Conservation (phyloP, 2,888 invertebrate species). For the Mystacides longicornis region DNA sequence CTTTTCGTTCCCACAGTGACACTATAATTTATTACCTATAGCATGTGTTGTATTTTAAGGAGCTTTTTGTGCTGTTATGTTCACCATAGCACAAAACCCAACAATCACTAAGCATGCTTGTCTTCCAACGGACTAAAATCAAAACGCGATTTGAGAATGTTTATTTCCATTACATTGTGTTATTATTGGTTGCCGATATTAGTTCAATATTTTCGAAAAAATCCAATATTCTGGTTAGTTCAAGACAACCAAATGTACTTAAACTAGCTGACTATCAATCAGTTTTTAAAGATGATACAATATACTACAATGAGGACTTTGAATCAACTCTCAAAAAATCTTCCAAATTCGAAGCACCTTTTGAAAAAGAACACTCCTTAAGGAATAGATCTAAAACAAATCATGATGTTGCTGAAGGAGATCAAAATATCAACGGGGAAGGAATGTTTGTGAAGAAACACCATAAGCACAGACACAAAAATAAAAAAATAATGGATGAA, state of each 20-base stretch:
- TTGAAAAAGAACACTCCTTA: constrained; percentile 2
- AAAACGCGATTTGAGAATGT: constrained; percentile 10
- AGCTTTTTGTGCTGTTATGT: no score
- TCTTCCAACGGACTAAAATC: constrained; percentile 12
- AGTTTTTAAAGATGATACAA: constrained; percentile 17
- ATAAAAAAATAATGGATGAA: constrained; percentile 15
- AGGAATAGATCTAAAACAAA: no score
- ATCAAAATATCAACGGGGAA: no score
- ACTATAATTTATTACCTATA: no score
- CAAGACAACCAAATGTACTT: background rate
- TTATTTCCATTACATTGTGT: background rate
- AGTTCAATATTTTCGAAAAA: background rate
- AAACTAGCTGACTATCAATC: constrained; percentile 14
- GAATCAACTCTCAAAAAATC: background rate
- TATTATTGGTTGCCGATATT: constrained; percentile 6
- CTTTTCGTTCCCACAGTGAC: no score
- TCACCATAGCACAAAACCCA: no score
- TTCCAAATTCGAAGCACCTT: constrained; percentile 8
- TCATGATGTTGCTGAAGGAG: no score
- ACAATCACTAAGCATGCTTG: constrained; percentile 11
- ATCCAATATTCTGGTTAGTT: background rate
- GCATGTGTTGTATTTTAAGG: no score
- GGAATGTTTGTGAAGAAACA: constrained; percentile 20
- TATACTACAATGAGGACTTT: background rate
- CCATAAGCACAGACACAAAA: constrained; percentile 24